Percentiles rank a stretch among this genome's conserved stretches.
Evolutionary conservation across 2,888 invertebrate genomes (phyloP).

Genomic region (Criorhina ranunculi): DNA sequence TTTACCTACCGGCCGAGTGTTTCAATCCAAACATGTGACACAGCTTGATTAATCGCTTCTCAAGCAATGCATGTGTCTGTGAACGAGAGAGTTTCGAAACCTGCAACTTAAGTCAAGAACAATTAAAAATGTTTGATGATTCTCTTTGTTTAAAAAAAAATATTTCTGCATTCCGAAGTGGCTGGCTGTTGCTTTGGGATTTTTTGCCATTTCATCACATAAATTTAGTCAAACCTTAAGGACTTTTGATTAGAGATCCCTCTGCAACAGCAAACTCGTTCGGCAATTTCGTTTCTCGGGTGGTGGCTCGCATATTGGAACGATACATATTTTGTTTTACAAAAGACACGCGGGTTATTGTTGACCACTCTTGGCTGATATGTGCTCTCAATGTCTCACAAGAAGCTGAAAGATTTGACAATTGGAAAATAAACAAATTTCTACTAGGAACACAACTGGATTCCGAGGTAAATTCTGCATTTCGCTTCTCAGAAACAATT

Average conservation of each 20-base stretch:
- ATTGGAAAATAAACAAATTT: constrained; percentile 68
- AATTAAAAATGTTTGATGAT: constrained; percentile 65
- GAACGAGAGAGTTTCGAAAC: constrained; percentile 63
- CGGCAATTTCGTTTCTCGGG: constrained; percentile 4
- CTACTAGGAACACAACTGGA: constrained; percentile 30
- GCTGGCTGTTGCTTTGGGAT: constrained; percentile 50
- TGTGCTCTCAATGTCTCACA: constrained; percentile 62
- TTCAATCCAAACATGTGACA: constrained; percentile 64
- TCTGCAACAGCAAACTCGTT: constrained; percentile 41
- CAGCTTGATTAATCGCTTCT: constrained; percentile 70
- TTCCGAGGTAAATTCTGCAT: constrained; percentile 60
- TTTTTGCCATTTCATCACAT: not conserved
- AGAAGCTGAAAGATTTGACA: constrained; percentile 72
- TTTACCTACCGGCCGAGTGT: constrained; percentile 69
- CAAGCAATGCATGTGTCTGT: constrained; percentile 65
- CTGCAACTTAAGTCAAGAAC: constrained; percentile 75
- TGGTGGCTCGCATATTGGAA: constrained; percentile 37
- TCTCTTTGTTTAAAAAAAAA: constrained; percentile 39
- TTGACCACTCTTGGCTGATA: constrained; percentile 36
- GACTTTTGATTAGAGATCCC: constrained; percentile 5
- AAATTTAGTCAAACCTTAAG: not conserved
- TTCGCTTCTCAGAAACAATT: constrained; percentile 31
- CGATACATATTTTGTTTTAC: constrained; percentile 69
- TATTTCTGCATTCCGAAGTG: not conserved
- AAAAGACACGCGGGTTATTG: constrained; percentile 39